phyloP scores from a whole-genome alignment of 2,113 vertebrate genomes.

The Prunella fulvescens region DNA sequence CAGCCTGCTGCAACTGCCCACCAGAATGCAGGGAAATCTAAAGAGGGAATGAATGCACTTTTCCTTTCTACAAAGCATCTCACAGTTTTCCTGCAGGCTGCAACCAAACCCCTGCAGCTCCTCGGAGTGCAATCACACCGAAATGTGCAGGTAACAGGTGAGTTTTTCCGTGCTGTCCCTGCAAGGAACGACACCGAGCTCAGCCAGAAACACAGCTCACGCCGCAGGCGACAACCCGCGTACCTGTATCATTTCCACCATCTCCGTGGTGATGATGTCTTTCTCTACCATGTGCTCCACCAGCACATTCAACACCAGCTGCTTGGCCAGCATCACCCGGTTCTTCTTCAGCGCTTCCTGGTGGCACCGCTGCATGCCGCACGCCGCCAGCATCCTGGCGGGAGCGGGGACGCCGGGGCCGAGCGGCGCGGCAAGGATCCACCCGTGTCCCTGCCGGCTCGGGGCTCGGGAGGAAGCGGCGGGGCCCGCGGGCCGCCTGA shows the following conservation, averaged over 20 bases:
- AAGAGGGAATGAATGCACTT: background rate
- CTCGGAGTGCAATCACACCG: rapidly evolving
- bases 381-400: conserved; percentile 37
- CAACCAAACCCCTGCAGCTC: rapidly evolving
- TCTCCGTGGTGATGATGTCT: conserved; percentile 73
- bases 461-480: rapidly evolving
- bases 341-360: conserved; percentile 74
- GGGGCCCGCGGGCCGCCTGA: background rate
- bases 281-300: conserved; percentile 73
- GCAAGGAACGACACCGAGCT: background rate
- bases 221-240: rapidly evolving
- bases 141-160: rapidly evolving
- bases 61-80: background rate
- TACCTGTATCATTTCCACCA: conserved; percentile 77
- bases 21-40: rapidly evolving
- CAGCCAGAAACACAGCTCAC: rapidly evolving
- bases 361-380: conserved; percentile 74
- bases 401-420: background rate
- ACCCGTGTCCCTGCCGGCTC: rapidly evolving
- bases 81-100: rapidly evolving
- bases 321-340: conserved; percentile 69
- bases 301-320: conserved; percentile 71
- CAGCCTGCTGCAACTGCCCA: background rate
- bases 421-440: too few species aligned
- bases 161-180: rapidly evolving